These are phyloP conservation scores for Dione juno DNA, from an alignment of 2,888 invertebrate species.

Conservation along the genomic window DNA sequence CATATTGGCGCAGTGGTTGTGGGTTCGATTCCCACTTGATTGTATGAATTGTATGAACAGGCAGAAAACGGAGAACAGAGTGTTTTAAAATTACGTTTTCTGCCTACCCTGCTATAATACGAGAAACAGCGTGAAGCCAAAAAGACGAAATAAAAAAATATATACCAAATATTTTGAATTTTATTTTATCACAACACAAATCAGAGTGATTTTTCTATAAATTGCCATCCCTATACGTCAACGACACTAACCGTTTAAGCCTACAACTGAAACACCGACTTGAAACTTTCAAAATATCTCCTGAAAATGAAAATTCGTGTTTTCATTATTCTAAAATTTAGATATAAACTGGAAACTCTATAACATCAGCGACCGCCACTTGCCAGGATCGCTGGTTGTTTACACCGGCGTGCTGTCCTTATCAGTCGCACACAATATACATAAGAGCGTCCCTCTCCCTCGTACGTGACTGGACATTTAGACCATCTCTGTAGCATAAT, in stretches of 20 bases:
- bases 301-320: conserved; percentile 23
- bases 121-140: too few species aligned
- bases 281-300: not conserved
- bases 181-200: too few species aligned
- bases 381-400: conserved; percentile 37
- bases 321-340: conserved; percentile 29
- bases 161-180: too few species aligned
- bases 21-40: too few species aligned
- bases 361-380: conserved; percentile 30
- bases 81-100: too few species aligned
- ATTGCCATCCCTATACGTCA: too few species aligned
- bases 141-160: too few species aligned
- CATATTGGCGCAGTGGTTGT: too few species aligned
- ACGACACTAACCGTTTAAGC: not conserved
- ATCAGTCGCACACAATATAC: conserved; percentile 48
- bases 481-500: conserved; percentile 71
- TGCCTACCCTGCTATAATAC: too few species aligned
- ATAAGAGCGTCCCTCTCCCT: conserved; percentile 50
- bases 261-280: not conserved
- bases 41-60: too few species aligned
- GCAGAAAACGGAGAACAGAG: too few species aligned
- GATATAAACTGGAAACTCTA: conserved; percentile 33
- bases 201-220: too few species aligned
- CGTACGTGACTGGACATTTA: conserved; percentile 77
- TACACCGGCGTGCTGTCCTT: conserved; percentile 49